These are phyloP conservation scores for Pocillopora meandrina DNA, from an alignment of 92 coral and sea anemone species.

Conservation along the genomic window DNA sequence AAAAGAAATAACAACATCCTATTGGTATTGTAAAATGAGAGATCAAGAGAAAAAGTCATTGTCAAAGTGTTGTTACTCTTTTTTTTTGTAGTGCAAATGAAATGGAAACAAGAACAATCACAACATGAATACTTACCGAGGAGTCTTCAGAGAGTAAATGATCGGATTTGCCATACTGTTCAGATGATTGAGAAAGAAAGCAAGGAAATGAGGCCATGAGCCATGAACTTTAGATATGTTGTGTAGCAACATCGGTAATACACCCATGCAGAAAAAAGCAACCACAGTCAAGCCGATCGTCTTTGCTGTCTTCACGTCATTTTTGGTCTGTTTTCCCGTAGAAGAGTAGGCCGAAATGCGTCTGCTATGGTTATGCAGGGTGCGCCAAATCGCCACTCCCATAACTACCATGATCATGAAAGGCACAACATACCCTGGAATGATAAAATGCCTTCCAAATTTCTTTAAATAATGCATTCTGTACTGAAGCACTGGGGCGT, in stretches of 20 bases:
- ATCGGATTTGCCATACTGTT: slow-evolving; percentile 82
- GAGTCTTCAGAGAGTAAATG: slow-evolving; percentile 67
- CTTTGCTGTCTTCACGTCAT: slow-evolving; percentile 70
- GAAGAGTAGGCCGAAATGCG: slow-evolving; percentile 41
- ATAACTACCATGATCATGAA: slow-evolving; percentile 54
- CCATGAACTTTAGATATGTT: slow-evolving; percentile 70
- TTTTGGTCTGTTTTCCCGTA: slow-evolving; percentile 31
- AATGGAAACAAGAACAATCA: too few species aligned
- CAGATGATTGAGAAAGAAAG: slow-evolving; percentile 64
- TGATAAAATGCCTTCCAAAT: slow-evolving; percentile 69
- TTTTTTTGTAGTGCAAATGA: too few species aligned
- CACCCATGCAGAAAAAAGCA: slow-evolving; percentile 73
- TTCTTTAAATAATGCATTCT: slow-evolving; percentile 56
- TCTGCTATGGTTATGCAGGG: slow-evolving; percentile 39
- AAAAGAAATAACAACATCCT: too few species aligned
- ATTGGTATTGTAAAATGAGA: too few species aligned
- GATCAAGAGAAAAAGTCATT: too few species aligned
- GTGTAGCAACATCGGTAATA: slow-evolving; percentile 68
- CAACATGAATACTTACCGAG: slow-evolving; percentile 18
- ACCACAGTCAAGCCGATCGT: slow-evolving; percentile 68
- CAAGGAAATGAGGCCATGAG: slow-evolving; percentile 70
- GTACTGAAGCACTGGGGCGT: slow-evolving; percentile 63
- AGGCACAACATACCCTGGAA: slow-evolving; percentile 69
- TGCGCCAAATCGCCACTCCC: slow-evolving; percentile 57
- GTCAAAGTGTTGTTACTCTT: too few species aligned